Evolutionary conservation across 35 echinoderm and acorn worm species (phyloP).

Genomic region (Ptychodera flava): DNA sequence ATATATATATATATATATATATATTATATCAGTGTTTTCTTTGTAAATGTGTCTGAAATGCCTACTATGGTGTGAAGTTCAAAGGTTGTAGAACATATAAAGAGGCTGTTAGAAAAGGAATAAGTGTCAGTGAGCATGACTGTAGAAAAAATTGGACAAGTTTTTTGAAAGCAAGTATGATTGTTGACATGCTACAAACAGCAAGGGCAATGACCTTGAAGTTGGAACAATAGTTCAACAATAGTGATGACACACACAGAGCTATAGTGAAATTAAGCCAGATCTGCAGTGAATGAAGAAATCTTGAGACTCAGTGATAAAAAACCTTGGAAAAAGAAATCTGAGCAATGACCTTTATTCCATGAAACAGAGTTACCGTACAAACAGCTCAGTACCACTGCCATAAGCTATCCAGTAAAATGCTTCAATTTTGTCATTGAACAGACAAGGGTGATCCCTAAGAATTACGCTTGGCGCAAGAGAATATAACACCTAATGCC

Average conservation of each 20-base stretch:
- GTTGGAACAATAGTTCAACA: background rate
- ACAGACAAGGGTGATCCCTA: background rate
- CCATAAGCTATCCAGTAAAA: background rate
- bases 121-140: background rate
- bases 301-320: background rate
- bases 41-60: no score
- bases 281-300: background rate
- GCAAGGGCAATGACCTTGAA: background rate
- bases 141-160: background rate
- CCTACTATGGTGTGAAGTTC: background rate
- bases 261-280: background rate
- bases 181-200: background rate
- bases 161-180: background rate
- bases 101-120: background rate
- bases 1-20: no score
- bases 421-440: background rate
- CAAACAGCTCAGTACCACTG: background rate
- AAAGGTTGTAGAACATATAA: background rate
- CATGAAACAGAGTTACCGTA: background rate
- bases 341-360: background rate
- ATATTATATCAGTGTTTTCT: no score
- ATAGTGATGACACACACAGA: background rate
- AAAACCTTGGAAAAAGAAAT: background rate
- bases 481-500: background rate
- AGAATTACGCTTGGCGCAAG: no score